Conservation (phyloP, 2,797 vertebrate genomes). For the Channa striata region DNA sequence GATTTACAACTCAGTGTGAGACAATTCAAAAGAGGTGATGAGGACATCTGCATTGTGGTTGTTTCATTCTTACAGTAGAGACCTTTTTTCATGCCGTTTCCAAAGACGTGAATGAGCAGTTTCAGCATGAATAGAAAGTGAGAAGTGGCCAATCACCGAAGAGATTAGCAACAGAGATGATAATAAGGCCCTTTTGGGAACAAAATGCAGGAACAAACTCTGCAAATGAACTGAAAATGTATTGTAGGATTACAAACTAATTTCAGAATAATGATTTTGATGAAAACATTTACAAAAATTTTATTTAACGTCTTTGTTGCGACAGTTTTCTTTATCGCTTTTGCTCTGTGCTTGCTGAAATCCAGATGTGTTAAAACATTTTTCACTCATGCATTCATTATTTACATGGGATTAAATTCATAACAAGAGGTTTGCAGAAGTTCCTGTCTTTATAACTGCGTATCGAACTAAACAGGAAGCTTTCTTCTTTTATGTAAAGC, state of each 20-base stretch:
- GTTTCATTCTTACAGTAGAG: background rate
- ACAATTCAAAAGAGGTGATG: background rate
- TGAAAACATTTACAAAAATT: too few species aligned
- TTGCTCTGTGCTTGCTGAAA: background rate
- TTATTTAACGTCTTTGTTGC: background rate
- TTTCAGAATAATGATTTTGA: background rate
- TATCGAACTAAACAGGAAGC: background rate
- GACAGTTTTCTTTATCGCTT: too few species aligned
- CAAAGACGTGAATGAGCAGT: background rate
- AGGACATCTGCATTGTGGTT: background rate
- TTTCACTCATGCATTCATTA: background rate
- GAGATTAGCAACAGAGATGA: background rate
- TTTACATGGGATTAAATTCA: background rate
- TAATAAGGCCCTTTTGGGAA: background rate
- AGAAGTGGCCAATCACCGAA: conserved; percentile 8
- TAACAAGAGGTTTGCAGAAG: background rate
- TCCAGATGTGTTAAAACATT: background rate
- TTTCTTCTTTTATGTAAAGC: background rate
- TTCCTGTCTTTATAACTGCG: background rate
- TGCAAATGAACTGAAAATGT: too few species aligned
- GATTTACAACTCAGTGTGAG: background rate
- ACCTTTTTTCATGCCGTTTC: background rate
- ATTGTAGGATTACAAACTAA: background rate
- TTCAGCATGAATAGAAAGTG: background rate
- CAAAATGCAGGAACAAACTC: background rate